These are phyloP conservation scores for Scaptodrosophila latifasciaeformis DNA, from an alignment of 2,888 invertebrate species.

Conservation along the genomic window DNA sequence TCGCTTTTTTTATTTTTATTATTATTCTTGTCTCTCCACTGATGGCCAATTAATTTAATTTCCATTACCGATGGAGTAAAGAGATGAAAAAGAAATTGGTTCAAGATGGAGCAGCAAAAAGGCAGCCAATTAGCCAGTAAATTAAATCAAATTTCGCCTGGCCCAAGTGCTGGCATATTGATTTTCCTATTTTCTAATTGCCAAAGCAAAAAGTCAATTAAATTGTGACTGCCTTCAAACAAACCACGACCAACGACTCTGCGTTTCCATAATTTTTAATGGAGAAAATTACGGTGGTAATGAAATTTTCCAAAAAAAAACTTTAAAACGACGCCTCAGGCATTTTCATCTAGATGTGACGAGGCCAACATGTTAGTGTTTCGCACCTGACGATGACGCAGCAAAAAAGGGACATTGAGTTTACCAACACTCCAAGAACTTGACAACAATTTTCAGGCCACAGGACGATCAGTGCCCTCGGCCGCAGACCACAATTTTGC, in stretches of 20 bases:
- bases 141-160: conserved; percentile 61
- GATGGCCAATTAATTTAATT: too few relatives aligned
- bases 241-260: not conserved
- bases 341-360: too few relatives aligned
- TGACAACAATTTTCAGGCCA: too few relatives aligned
- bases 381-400: conserved; percentile 44
- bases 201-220: conserved; percentile 25
- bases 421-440: too few relatives aligned
- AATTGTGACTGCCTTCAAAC: not conserved
- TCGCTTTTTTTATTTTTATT: too few relatives aligned
- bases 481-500: not conserved
- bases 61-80: too few relatives aligned
- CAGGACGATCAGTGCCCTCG: not conserved
- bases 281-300: conserved; percentile 51
- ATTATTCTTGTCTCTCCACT: too few relatives aligned
- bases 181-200: conserved; percentile 33
- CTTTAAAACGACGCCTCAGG: conserved; percentile 21
- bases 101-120: conserved; percentile 19
- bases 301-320: conserved; percentile 40
- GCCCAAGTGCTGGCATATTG: conserved; percentile 61
- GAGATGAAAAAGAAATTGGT: too few relatives aligned
- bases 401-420: conserved; percentile 10
- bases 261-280: conserved; percentile 37
- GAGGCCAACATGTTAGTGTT: conserved; percentile 48
- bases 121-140: conserved; percentile 37